A percentile compares a stretch with the other conserved stretches of the same genome.
These are phyloP conservation scores for Pongo abelii DNA, from an alignment of 2,113 vertebrate genomes.

Conservation along the genomic window DNA sequence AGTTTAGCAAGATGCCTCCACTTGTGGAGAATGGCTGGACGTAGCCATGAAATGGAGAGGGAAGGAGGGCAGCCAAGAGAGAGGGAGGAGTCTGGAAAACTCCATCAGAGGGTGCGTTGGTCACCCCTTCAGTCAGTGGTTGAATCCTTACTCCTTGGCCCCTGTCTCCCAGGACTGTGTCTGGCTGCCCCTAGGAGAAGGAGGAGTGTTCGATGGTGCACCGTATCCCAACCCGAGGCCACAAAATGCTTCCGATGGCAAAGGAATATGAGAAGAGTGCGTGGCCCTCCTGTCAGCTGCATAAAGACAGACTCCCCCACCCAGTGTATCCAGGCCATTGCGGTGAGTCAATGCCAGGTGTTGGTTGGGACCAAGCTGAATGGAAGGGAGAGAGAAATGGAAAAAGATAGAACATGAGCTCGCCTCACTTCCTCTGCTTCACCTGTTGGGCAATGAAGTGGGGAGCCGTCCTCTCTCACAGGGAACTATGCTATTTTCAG, in stretches of 20 bases:
- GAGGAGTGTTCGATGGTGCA: conserved; percentile 36
- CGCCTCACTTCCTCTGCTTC: not conserved
- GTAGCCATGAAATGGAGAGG: not conserved
- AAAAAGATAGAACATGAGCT: too few species aligned
- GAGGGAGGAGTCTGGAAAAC: not conserved
- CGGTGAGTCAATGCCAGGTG: not conserved
- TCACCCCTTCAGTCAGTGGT: accelerated
- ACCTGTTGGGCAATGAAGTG: accelerated
- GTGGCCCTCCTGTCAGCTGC: not conserved
- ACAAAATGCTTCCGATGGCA: conserved; percentile 3
- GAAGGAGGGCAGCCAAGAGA: not conserved
- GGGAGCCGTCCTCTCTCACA: not conserved
- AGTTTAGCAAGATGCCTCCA: not conserved
- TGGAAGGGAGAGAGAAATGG: not conserved
- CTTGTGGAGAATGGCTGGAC: not conserved
- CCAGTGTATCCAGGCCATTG: conserved; percentile 43
- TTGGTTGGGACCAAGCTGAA: not conserved
- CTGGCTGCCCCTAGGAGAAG: not conserved
- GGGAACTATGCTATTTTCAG: not conserved
- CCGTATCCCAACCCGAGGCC: not conserved
- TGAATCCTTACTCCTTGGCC: not conserved
- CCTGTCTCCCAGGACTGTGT: conserved; percentile 54
- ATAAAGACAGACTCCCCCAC: not conserved
- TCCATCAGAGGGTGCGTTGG: accelerated
- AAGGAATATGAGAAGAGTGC: not conserved